Base-by-base conservation (phyloP, 2,113 vertebrate species). In the Dolichotis patagonum region DNA sequence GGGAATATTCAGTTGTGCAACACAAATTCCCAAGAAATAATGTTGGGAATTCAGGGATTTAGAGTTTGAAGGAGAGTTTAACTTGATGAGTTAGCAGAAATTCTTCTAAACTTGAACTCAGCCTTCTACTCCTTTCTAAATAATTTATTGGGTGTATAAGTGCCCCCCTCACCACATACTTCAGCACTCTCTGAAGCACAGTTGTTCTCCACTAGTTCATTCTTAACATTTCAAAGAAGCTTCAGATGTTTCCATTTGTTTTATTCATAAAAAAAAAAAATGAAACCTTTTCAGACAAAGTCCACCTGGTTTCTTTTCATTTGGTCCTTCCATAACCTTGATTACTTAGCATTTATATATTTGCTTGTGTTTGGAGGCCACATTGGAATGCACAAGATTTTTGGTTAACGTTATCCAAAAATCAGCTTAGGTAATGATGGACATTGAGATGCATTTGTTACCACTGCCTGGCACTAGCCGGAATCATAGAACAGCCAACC, bases 201-300 rank as follows among this genome's bases (percentile, higher is more conserved):
- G 94, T 96, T 97, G 96, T 88, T 93, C 94, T 77, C 58, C 46
- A 91, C 30, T 60, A 78, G 83, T 95, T 97, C 90, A 93, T 98
- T 98, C 95, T 97, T 98, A 94, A 82, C 96, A 98, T 96, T 96
- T 94, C 96, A 93, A 84, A 93, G 81, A 93, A 30, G 56, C 77
- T 96, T 97, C 83, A 80, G 94, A 97, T 96, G 41, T 78, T 96
- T 98, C 63, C 69, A 69, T 89, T 94, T 62, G 38, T 85, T 93
- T 97, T 91, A 84, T 81, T 96, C 89, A 97, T 97, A 87, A 94
- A 85, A 88, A 94, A 90, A 46, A 52, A 93, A 81, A 52, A 81
- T 46, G 86, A 97, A 96, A 77, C 54, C 71, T 97, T 92, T 78
- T 86, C 58, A 77, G 89, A 77, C 35, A 49, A 94, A 84, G 20